Conservation (phyloP, 2,797 vertebrate genomes). For the Malacoraja senta region DNA sequence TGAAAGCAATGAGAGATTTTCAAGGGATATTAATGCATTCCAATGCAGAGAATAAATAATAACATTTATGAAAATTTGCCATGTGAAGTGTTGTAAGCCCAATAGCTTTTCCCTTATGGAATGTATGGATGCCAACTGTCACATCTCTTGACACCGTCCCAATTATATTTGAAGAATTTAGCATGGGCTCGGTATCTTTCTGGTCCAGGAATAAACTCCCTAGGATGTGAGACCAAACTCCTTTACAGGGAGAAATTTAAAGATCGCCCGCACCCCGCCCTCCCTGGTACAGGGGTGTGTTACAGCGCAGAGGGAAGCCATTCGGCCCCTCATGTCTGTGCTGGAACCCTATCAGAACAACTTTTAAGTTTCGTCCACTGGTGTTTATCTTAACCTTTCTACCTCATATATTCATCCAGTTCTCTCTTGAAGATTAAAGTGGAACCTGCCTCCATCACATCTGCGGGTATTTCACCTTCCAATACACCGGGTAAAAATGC, state of each 20-base stretch:
- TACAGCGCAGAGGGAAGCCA: too few species aligned
- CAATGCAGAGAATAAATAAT: neutral
- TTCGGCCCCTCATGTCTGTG: too few species aligned
- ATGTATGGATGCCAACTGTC: neutral
- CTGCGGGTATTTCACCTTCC: too few species aligned
- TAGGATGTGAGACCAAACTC: neutral
- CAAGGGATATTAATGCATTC: neutral
- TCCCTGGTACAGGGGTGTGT: too few species aligned
- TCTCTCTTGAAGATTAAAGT: too few species aligned
- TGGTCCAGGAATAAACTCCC: neutral
- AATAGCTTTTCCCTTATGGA: neutral
- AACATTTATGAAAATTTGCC: neutral
- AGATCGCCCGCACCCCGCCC: too few species aligned
- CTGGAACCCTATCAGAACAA: too few species aligned
- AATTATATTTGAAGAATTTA: neutral
- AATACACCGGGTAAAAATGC: too few species aligned
- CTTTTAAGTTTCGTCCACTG: too few species aligned
- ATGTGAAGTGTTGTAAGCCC: neutral
- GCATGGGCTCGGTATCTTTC: neutral
- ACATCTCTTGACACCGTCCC: neutral
- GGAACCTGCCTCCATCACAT: too few species aligned
- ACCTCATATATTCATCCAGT: too few species aligned
- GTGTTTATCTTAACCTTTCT: too few species aligned
- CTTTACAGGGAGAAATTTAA: neutral
- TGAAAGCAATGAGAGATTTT: neutral